Percentiles rank a stretch among this genome's conserved stretches.
Evolutionary conservation across 2,888 invertebrate species (phyloP).

Genomic region (Megalurothrips usitatus): DNA sequence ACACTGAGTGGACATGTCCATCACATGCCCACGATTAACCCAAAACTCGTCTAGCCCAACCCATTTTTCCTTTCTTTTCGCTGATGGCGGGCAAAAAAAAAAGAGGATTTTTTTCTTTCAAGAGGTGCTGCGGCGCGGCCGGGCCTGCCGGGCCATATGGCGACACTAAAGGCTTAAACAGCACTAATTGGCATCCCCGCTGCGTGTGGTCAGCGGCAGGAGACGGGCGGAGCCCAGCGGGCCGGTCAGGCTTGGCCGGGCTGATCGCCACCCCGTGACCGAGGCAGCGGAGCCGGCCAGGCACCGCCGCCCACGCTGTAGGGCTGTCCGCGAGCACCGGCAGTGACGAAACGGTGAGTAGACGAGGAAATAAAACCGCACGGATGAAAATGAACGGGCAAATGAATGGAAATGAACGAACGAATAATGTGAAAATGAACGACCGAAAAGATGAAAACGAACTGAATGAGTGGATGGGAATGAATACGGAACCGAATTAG

Average conservation of each 20-base stretch:
- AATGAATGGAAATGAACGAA: no score
- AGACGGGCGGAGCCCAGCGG: background rate
- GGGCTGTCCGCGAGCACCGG: background rate
- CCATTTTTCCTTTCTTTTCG: no score
- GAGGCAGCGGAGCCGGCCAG: background rate
- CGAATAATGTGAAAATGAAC: no score
- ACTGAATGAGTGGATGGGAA: no score
- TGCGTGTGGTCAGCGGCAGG: conserved; percentile 9
- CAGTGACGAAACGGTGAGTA: no score
- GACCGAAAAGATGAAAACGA: no score
- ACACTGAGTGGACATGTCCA: no score
- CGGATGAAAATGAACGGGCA: no score
- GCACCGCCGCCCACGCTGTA: background rate
- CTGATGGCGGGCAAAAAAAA: background rate
- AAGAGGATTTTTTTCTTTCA: background rate
- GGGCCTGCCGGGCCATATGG: background rate
- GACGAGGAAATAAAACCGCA: no score
- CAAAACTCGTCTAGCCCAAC: background rate
- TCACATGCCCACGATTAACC: background rate
- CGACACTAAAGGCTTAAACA: conserved; percentile 25
- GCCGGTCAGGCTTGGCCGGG: background rate
- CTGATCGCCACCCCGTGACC: background rate
- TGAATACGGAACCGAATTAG: no score
- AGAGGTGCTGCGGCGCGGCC: background rate
- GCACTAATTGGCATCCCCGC: conserved; percentile 21